Base-by-base conservation (phyloP, 1,140 invertebrate genomes). In the Arion vulgaris region DNA sequence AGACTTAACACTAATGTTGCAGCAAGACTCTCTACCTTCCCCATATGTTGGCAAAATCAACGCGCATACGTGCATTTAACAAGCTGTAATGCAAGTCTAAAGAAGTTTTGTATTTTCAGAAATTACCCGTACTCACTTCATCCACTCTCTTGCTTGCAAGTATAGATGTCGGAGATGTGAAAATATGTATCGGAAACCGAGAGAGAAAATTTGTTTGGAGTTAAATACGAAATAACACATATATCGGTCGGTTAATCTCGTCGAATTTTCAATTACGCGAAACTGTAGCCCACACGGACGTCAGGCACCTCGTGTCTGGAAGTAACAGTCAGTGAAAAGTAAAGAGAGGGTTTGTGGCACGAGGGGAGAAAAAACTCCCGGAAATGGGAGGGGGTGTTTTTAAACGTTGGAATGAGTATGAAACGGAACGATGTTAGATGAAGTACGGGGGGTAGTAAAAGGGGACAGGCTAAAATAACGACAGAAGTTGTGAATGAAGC, bases 241-340 rank as follows among this genome's bases (percentile, higher is more conserved):
- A 57, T 57, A n/a, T 23, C 9, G 51, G 9, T 57, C 23, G 51
- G 17, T 57, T 57, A 57, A 57, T 57, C 51, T 17, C 51, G 15
- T 57, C 51, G 51, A 57, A 57, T 57, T 57, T 57, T 57, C 51
- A 57, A 57, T 57, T 57, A 57, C 26, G 51, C 17, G 51, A 57
- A 57, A 57, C 51, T 19, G 2, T 57, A 57, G 51, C 51, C 26
- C 51, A 17, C 51, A 26, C 51, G 9, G 51, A 57, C 15, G 51
- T 2, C 5, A 57, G 51, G 41, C 41, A 45, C 41, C n/a, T 45
- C 41, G 41, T 45, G 41, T 45, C 41, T 45, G 41, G 41, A 45
- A 45, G 41, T 45, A 15, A 15, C 41, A 45, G 41, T 7, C 41
- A 15, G 5, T 7, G 41, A 45, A 45, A n/a, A n/a, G n/a, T n/a